Evolutionary conservation across 2,888 invertebrate species (phyloP).

Genomic region (Volucella inanis): DNA sequence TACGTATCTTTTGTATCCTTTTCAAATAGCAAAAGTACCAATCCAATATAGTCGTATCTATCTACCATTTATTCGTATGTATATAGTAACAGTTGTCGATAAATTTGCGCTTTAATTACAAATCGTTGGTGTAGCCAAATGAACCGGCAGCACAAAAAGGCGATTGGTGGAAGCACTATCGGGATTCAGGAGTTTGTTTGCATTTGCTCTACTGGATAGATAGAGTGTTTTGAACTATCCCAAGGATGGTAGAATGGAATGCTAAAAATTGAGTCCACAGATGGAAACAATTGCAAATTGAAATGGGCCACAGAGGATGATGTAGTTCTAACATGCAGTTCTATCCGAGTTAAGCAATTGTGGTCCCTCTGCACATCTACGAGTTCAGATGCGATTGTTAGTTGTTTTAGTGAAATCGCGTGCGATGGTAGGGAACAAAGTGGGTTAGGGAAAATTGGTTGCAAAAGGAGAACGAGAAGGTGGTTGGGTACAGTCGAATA

Average conservation of each 20-base stretch:
- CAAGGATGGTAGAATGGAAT: constrained; percentile 16
- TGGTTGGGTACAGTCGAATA: constrained; percentile 18
- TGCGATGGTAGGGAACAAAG: neutral
- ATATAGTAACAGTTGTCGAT: constrained; percentile 30
- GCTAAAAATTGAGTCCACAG: constrained; percentile 69
- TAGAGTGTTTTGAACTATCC: neutral
- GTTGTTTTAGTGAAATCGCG: constrained; percentile 41
- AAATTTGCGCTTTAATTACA: constrained; percentile 74
- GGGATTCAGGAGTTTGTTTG: constrained; percentile 55
- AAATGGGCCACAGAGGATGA: constrained; percentile 68
- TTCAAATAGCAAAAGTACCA: neutral
- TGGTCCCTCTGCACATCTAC: constrained; percentile 33
- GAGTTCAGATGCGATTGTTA: neutral
- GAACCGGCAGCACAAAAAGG: constrained; percentile 68
- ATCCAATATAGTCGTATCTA: neutral
- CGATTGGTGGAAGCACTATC: constrained; percentile 56
- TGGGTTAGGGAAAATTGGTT: neutral
- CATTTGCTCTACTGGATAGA: constrained; percentile 33
- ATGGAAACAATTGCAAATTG: constrained; percentile 72
- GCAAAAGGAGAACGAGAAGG: neutral
- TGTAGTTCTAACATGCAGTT: constrained; percentile 9
- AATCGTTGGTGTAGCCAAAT: constrained; percentile 72
- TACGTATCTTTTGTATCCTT: no score
- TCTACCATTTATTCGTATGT: constrained; percentile 1
- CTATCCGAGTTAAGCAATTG: constrained; percentile 48